A percentile compares a stretch with the other conserved stretches of the same genome.
Evolutionary conservation across 2,888 invertebrate species (phyloP).

Genomic region (Gymnocheta viridis): DNA sequence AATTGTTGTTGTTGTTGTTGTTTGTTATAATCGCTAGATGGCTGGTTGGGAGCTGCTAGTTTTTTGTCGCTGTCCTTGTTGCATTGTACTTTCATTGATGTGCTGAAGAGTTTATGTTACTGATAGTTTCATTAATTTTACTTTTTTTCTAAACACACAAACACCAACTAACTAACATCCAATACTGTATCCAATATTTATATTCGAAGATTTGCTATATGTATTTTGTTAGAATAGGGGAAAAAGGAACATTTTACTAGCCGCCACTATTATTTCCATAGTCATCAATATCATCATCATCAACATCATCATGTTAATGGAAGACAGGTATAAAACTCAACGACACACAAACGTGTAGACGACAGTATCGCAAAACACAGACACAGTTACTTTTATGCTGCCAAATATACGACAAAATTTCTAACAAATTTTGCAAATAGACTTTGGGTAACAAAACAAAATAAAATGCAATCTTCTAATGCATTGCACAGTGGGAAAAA

Average conservation of each 20-base stretch:
- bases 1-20: slow-evolving; percentile 50
- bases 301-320: slow-evolving; percentile 63
- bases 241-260: slow-evolving; percentile 45
- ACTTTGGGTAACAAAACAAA: slow-evolving; percentile 8
- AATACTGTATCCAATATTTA: slow-evolving; percentile 7
- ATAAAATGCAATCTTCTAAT: slow-evolving; percentile 36
- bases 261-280: slow-evolving; percentile 68
- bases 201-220: neutral
- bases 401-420: slow-evolving; percentile 64
- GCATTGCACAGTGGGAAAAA: neutral
- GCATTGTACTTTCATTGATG: slow-evolving; percentile 67
- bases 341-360: slow-evolving; percentile 14
- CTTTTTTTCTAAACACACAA: slow-evolving; percentile 7
- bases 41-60: slow-evolving; percentile 13
- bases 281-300: slow-evolving; percentile 67
- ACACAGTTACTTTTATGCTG: slow-evolving; percentile 24
- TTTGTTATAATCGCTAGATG: slow-evolving; percentile 52
- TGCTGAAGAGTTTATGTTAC: slow-evolving; percentile 67
- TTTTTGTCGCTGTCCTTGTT: slow-evolving; percentile 17
- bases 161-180: neutral
- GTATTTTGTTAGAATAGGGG: neutral
- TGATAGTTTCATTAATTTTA: slow-evolving; percentile 69
- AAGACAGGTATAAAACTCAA: slow-evolving; percentile 62
- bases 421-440: slow-evolving; percentile 65
- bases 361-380: neutral